These are phyloP conservation scores for Gryllus longicercus DNA, from an alignment of 2,888 invertebrate genomes.

Conservation along the genomic window DNA sequence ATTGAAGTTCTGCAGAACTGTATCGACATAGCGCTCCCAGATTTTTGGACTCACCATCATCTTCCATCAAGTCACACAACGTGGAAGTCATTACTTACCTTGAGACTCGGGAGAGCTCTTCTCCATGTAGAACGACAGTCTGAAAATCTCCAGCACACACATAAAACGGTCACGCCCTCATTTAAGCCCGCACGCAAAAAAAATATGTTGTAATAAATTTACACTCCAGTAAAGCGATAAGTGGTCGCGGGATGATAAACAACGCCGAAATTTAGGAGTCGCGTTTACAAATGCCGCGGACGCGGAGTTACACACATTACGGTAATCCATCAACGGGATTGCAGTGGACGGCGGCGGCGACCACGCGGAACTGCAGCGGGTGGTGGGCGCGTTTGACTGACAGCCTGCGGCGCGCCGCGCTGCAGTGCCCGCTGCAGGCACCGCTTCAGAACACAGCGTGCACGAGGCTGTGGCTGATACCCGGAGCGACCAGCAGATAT, in stretches of 20 bases:
- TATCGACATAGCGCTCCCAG: too few species aligned
- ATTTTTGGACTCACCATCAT: too few species aligned
- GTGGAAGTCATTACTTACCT: too few species aligned
- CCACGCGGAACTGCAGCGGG: background rate
- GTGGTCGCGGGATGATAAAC: background rate
- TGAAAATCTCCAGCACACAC: too few species aligned
- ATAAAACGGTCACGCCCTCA: too few species aligned
- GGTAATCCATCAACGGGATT: constrained; percentile 1
- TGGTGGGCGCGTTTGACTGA: background rate
- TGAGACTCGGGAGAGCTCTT: too few species aligned
- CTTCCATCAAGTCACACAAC: too few species aligned
- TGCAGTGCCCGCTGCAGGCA: background rate
- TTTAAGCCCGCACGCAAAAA: too few species aligned
- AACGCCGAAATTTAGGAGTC: background rate
- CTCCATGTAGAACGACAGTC: too few species aligned
- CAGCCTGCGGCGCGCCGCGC: background rate
- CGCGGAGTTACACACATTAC: background rate
- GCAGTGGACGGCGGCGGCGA: background rate
- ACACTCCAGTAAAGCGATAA: background rate
- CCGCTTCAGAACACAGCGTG: background rate
- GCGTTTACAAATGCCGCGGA: background rate
- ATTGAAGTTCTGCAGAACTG: too few species aligned
- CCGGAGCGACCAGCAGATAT: too few species aligned
- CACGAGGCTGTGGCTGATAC: background rate
- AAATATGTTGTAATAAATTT: background rate